Base-by-base conservation (phyloP, 2,797 vertebrate species). In the Rhodeus uyekii region DNA sequence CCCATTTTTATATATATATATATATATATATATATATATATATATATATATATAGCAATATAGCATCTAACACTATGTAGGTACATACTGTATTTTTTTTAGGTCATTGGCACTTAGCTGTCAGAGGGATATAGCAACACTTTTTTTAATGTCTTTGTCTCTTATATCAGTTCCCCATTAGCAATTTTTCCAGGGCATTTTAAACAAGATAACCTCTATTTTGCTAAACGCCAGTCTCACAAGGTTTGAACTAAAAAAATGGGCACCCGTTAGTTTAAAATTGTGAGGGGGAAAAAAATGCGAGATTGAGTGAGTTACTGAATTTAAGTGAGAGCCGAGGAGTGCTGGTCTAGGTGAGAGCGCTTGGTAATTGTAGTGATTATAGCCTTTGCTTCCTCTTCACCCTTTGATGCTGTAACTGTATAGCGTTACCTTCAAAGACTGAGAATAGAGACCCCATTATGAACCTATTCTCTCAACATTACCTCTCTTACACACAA, bases 351-450 rank as follows among this genome's bases (percentile, higher is more conserved):
- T 32, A 29, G 72, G 72, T 67, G 72, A 82, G 72, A 65, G 72
- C 24, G 22, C 36, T 76, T 34, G 44, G 80, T 82, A 82, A 82
- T 82, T 82, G 71, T 82, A 58, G 19, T 76, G 94, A 95, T 96
- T 94, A 95, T 91, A 93, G 92, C 91, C 93, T 93, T 86, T 84
- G 82, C 74, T 80, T 87, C 83, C 83, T 83, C 83, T 83, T 86
- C 81, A 84, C 68, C 85, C 81, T 72, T 83, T 83, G 61, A 85
- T 86, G 63, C 84, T 53, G 64, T 73, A 80, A 73, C 68, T 82
- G 84, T 76, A 78, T 82, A 82, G 76, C 81, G 74, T 74, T 83
- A 75, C 68, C 24, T 84, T 71, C 44, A 80, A 78, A 81, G 77
- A 75, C 44, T 81, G 84, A 78, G 80, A 83, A 72, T 44, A 76